Evolutionary conservation across 2,797 vertebrate species (phyloP), one percentile per base, ranked within the genome.

Genomic region (Danio choprae): DNA sequence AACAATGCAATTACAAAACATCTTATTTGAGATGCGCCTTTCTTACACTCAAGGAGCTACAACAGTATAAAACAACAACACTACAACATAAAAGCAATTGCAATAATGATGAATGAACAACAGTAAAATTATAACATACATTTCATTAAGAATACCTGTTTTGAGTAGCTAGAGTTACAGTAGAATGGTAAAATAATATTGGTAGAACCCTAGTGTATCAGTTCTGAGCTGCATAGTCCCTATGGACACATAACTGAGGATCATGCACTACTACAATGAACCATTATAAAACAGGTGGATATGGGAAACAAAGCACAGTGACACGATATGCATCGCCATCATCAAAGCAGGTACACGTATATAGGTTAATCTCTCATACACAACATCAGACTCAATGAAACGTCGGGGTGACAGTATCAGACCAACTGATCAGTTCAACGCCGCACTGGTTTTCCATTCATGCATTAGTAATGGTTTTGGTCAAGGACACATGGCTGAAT

Each of bases 391-490:
- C 48, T 56, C 56, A 43, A 18, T 38, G 36, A 64, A 70, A 64
- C 48, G 12, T n/a, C 29, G 78, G n/a, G 9, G 9, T 71, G 38
- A 12, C 55, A 22, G 44, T 60, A 62, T 62, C 12, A 65, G 51
- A 80, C 50, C 46, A 22, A 41, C 69, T 40, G 50, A 64, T 71
- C 60, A 64, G 16, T 56, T 79, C 46, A 60, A 10, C 70, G 64
- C 41, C 36, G 56, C 43, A 63, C 74, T 58, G 68, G 36, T 84
- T 80, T 80, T 82, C 80, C 83, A 77, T 82, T 71, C 80, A 82
- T 82, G 41, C 69, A 85, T 85, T 74, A 85, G 60, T 85, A 80
- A 85, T 74, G 79, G 12, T 60, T 53, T 73, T 44, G 44, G 43
- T 77, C 68, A 80, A 83, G 78, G 81, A 82, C 83, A 63, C 62